phyloP scores from a whole-genome alignment of 1,140 invertebrate genomes.

The Drosophila baimaii region DNA sequence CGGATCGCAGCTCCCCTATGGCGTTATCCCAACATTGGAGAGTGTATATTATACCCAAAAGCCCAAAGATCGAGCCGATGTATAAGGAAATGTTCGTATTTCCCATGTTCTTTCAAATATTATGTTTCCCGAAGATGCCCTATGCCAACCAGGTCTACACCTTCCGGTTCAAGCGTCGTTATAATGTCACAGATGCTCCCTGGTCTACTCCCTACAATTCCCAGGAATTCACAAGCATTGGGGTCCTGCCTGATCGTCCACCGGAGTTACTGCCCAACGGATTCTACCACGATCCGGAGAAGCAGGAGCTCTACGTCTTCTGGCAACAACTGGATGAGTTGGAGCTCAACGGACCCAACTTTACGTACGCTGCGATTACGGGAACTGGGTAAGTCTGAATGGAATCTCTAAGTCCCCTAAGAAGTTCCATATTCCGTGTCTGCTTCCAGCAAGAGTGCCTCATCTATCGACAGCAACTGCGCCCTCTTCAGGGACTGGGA shows the following conservation, averaged over 20 bases:
- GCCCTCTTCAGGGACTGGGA: conserved; percentile 12
- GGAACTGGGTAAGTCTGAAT: neutral
- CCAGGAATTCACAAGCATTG: neutral
- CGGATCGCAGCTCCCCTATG: neutral
- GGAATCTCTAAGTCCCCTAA: neutral
- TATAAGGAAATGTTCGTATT: neutral
- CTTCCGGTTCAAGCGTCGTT: neutral
- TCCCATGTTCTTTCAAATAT: neutral
- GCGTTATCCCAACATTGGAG: neutral
- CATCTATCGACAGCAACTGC: neutral
- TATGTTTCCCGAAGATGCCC: neutral
- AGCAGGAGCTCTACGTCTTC: conserved; percentile 4
- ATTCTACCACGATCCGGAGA: conserved; percentile 1
- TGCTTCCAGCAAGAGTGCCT: neutral
- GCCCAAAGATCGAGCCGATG: neutral
- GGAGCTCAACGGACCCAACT: conserved; percentile 14
- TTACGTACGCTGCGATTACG: neutral
- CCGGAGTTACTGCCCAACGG: conserved; percentile 5
- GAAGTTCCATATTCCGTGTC: too few relatives aligned
- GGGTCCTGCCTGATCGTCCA: neutral
- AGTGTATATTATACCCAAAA: neutral
- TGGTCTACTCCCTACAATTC: neutral
- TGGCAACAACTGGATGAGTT: conserved; percentile 3
- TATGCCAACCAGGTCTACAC: neutral
- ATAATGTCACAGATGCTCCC: neutral